Evolutionary conservation across 2,113 vertebrate species (phyloP), one percentile per base, ranked within the genome.

Genomic region (Helogale parvula): DNA sequence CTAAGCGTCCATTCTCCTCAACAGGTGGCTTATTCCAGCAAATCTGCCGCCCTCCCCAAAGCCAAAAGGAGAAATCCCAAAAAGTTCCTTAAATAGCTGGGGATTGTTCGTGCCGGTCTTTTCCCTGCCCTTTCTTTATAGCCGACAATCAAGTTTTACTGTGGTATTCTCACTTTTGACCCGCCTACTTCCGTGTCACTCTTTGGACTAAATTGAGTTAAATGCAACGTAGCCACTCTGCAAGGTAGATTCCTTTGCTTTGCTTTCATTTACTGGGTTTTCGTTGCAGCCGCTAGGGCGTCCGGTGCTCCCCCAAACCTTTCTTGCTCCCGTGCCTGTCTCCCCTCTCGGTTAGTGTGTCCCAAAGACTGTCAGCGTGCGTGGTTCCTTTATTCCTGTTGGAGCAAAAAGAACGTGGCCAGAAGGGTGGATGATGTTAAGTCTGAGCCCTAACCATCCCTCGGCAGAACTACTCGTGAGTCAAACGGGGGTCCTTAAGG

Each of bases 1-100:
- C 95, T 90, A 27, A 84, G 86, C 82, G 47, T 85, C 65, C 81
- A 65, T 96, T 29, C 63, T 88, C 9, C 66, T 88, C 2, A 47
- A 81, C 85, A 91, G 71, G 91, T 97, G 88, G 91, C 92, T 94
- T 45, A 88, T 95, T 65, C 92, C 52, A 52, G 77, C 57, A 95
- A 82, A 95, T 94, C 69, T 90, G 45, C 66, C 68, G 77, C 69
- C 52, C 41, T 96, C 63, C 60, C 81, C 57, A 65, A 79, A 97
- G 81, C 90, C 54, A 72, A 95, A 94, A 94, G 38, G 38, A 85
- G 88, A 95, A 66, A 94, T 87, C 84, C 15, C 41, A 23, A 66
- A 93, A 94, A 82, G 17, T 82, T 95, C 60, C 93, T 91, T 21
- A 72, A 74, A 65, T 69, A 31, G 63, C 45, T 68, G 38, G 29